A percentile compares a stretch with the other conserved stretches of the same genome.
Conservation (phyloP, 2,888 invertebrate genomes). For the Ferrisia virgata region DNA sequence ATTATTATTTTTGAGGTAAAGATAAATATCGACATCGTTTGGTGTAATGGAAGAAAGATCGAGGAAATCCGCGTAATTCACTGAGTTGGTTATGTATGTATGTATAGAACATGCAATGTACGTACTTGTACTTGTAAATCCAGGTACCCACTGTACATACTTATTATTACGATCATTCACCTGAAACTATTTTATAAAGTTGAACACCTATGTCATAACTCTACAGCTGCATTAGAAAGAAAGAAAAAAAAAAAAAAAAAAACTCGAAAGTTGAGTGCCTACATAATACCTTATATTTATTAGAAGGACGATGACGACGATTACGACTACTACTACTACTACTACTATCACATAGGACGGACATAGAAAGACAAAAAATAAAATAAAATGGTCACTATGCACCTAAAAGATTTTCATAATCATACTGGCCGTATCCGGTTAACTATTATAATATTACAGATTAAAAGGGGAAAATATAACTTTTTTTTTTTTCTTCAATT, state of each 20-base stretch:
- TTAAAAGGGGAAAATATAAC: slow-evolving; percentile 19
- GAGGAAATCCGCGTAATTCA: slow-evolving; percentile 3
- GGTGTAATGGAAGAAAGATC: neutral
- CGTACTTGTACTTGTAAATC: no score
- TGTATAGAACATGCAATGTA: neutral
- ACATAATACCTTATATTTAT: no score
- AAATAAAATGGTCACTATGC: neutral
- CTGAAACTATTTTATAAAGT: neutral
- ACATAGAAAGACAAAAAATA: neutral
- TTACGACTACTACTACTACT: no score
- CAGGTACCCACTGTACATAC: no score
- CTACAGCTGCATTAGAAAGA: neutral
- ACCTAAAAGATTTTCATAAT: slow-evolving; percentile 12
- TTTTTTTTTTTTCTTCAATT: slow-evolving; percentile 12
- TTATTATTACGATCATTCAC: neutral
- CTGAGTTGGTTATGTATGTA: neutral
- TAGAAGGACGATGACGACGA: neutral
- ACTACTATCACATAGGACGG: no score
- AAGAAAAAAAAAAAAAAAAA: no score
- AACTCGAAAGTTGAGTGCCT: neutral
- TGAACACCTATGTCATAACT: neutral
- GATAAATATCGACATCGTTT: neutral
- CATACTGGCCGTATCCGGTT: slow-evolving; percentile 27
- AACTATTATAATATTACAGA: neutral
- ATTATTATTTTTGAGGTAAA: neutral